phyloP scores from a whole-genome alignment of 2,888 invertebrate species.

The Capitulum mitella region DNA sequence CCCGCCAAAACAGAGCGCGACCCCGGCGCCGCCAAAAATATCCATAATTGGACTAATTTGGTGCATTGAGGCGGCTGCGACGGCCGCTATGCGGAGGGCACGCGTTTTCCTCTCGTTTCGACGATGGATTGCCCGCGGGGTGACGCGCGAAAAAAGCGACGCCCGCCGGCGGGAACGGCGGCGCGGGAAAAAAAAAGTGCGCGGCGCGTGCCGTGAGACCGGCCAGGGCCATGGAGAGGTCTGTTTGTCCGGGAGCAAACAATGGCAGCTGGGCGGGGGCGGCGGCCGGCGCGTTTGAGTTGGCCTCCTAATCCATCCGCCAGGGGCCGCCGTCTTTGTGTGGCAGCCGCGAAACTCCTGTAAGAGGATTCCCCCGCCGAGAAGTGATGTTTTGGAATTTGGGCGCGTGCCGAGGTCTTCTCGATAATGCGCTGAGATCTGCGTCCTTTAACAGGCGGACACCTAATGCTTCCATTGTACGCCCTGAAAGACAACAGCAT shows the following conservation, averaged over 20 bases:
- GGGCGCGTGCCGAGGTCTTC: neutral
- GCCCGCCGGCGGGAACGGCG: neutral
- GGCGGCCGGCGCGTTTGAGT: neutral
- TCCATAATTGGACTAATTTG: conserved; percentile 16
- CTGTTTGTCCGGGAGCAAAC: neutral
- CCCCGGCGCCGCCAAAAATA: neutral
- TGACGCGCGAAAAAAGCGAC: neutral
- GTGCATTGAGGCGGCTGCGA: neutral
- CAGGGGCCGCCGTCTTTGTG: neutral
- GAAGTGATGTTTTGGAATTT: neutral
- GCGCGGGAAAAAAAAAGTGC: neutral
- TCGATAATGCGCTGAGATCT: neutral
- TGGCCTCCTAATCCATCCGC: neutral
- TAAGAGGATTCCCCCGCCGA: neutral
- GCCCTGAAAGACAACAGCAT: neutral
- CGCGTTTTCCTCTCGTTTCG: neutral
- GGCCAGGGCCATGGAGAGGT: neutral
- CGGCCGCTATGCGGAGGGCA: neutral
- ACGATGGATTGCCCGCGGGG: neutral
- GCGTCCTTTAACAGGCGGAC: neutral
- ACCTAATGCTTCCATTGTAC: neutral
- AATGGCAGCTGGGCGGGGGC: neutral
- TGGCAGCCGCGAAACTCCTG: neutral
- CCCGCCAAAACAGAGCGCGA: neutral
- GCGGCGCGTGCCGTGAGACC: neutral